Evolutionary conservation across 1,140 invertebrate genomes (phyloP).

Genomic region (Trialeurodes vaporariorum): DNA sequence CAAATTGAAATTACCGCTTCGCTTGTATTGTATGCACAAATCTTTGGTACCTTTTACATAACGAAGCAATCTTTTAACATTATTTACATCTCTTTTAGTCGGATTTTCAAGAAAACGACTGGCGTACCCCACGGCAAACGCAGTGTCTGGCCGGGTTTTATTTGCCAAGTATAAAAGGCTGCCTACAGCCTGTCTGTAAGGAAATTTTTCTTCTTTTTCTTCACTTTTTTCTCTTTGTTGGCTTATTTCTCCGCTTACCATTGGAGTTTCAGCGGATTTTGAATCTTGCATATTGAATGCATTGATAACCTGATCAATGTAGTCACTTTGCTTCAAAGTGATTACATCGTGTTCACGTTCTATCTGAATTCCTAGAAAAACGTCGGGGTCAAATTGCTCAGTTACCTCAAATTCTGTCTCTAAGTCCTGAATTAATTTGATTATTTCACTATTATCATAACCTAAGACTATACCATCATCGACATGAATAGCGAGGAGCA

Average conservation of each 20-base stretch:
- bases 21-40: conserved; percentile 19
- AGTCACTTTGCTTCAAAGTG: too few relatives aligned
- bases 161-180: conserved; percentile 29
- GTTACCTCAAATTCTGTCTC: conserved; percentile 25
- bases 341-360: conserved; percentile 13
- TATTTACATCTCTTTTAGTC: not conserved
- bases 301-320: too few relatives aligned
- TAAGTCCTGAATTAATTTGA: conserved; percentile 17
- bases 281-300: too few relatives aligned
- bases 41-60: conserved; percentile 31
- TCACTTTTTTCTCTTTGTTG: too few relatives aligned
- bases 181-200: conserved; percentile 28
- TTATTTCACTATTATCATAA: conserved; percentile 18
- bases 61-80: conserved; percentile 26
- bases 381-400: conserved; percentile 7
- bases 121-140: conserved; percentile 27
- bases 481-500: conserved; percentile 28
- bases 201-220: conserved; percentile 16
- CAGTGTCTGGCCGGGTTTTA: conserved; percentile 31
- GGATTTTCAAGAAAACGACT: conserved; percentile 17
- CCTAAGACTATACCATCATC: conserved; percentile 31
- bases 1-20: too few relatives aligned
- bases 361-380: conserved; percentile 31
- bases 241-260: too few relatives aligned
- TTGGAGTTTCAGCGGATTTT: too few relatives aligned